phyloP scores from a whole-genome alignment of 2,888 invertebrate species.

The Parthenolecanium corni region DNA sequence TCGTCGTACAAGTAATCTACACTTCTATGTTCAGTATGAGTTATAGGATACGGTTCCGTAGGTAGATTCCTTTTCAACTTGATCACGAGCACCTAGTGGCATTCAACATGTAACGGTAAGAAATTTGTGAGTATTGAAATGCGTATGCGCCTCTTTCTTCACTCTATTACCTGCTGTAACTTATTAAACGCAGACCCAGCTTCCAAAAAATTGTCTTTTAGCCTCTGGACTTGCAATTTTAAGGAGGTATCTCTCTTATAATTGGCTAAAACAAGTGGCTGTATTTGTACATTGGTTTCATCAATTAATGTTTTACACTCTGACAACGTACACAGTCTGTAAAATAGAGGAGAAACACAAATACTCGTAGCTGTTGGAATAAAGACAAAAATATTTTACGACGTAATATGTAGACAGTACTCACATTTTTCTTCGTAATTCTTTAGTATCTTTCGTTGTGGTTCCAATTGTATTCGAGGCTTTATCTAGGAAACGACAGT shows the following conservation, averaged over 20 bases:
- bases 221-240: slow-evolving; percentile 18
- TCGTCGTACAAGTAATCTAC: slow-evolving; percentile 22
- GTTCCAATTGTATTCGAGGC: slow-evolving; percentile 22
- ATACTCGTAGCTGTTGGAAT: not conserved
- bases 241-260: slow-evolving; percentile 6
- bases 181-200: slow-evolving; percentile 3
- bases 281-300: slow-evolving; percentile 13
- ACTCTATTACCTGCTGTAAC: slow-evolving; percentile 2
- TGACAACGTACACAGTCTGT: slow-evolving; percentile 12
- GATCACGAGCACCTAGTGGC: not conserved
- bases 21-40: slow-evolving; percentile 16
- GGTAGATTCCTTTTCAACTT: slow-evolving; percentile 19
- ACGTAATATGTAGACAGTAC: too few species aligned
- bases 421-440: slow-evolving; percentile 17
- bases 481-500: slow-evolving; percentile 21
- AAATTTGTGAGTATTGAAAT: not conserved
- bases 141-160: not conserved
- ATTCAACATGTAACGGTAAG: not conserved
- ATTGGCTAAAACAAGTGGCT: slow-evolving; percentile 1
- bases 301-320: slow-evolving; percentile 13
- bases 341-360: slow-evolving; percentile 4
- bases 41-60: slow-evolving; percentile 20
- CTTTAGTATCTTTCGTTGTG: slow-evolving; percentile 13
- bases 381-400: too few species aligned
- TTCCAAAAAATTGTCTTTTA: slow-evolving; percentile 5